phyloP scores from a whole-genome alignment of 2,797 vertebrate species.

The Rachycentron canadum region DNA sequence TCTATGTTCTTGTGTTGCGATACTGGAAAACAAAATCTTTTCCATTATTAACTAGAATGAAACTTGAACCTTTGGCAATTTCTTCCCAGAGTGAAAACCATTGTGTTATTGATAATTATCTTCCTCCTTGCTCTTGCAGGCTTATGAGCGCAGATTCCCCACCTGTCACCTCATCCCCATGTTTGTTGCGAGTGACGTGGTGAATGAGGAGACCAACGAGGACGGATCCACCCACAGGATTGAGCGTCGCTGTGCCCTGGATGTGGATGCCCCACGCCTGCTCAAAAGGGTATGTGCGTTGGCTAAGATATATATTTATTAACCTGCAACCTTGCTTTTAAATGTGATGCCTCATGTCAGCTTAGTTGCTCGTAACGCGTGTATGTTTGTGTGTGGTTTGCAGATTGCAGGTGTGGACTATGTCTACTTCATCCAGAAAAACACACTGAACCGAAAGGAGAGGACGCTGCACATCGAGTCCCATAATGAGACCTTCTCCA shows the following conservation, averaged over 20 bases:
- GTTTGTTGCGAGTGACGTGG: slow-evolving; percentile 95
- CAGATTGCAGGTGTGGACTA: slow-evolving; percentile 98
- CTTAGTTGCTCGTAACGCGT: neutral
- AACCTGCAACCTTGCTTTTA: neutral
- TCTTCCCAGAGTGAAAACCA: neutral
- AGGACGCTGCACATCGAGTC: slow-evolving; percentile 97
- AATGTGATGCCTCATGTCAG: neutral
- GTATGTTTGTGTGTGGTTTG: slow-evolving; percentile 41
- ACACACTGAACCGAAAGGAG: slow-evolving; percentile 92
- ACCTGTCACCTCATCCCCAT: slow-evolving; percentile 97
- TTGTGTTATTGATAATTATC: neutral
- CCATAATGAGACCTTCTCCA: slow-evolving; percentile 97
- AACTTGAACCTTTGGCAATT: slow-evolving; percentile 6
- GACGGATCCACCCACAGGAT: slow-evolving; percentile 87
- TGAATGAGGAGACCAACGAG: slow-evolving; percentile 90
- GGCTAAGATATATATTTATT: no score
- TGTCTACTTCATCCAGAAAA: slow-evolving; percentile 97
- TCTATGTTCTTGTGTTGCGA: neutral
- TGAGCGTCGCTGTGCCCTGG: slow-evolving; percentile 95
- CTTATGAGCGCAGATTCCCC: slow-evolving; percentile 96
- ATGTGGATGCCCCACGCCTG: slow-evolving; percentile 95
- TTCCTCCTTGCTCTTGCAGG: slow-evolving; percentile 79
- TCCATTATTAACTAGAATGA: neutral
- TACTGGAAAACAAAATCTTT: neutral
- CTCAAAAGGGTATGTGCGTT: slow-evolving; percentile 90